Base-by-base conservation (phyloP, 2,888 invertebrate genomes). In the Temnothorax ravouxi region DNA sequence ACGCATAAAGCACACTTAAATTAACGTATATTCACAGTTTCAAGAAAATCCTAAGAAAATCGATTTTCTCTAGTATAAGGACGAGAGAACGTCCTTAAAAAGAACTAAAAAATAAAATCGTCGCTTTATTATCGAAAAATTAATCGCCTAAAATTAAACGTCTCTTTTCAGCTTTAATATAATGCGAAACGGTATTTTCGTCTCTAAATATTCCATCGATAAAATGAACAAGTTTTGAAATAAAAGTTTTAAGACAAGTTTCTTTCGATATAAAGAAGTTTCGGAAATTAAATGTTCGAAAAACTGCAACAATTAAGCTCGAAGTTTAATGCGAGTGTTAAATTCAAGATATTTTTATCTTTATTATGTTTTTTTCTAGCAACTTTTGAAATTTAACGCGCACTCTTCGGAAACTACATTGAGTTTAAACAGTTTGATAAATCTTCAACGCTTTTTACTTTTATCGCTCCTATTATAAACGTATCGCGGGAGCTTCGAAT, bases 361-460 rank as follows among this genome's bases (percentile, higher is more conserved):
- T 44, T 5, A 15, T 15, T 4, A 6, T 18, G 0, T 18, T 11
- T 74, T 29, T 44, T 25, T 38, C 11, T 11, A n/a, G 2, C n/a
- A 61, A 61, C n/a, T 75, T 62, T 75, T 4, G 3, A 75, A 44
- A 75, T 47, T 75, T 18, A 47, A 3, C 21, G 29, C n/a, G n/a
- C 9, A 25, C 6, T 62, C 11, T 62, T 62, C 9, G 15, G 11
- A 44, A 29, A 75, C 13, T 59, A 8, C 6, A 62, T 13, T 61
- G 9, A 25, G 1, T 59, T 44, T 18, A 8, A 25, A 44, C 44
- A 29, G 6, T 75, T 62, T 75, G 15, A 75, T 62, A 0, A 47
- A 75, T 75, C 21, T 47, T 47, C 15, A 8, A 47, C 29, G 59
- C 29, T 29, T 47, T 62, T 62, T 41, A 44, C 3, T 74, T 29